Conservation (phyloP, 2,888 invertebrate species). For the Drosophila algonquin region DNA sequence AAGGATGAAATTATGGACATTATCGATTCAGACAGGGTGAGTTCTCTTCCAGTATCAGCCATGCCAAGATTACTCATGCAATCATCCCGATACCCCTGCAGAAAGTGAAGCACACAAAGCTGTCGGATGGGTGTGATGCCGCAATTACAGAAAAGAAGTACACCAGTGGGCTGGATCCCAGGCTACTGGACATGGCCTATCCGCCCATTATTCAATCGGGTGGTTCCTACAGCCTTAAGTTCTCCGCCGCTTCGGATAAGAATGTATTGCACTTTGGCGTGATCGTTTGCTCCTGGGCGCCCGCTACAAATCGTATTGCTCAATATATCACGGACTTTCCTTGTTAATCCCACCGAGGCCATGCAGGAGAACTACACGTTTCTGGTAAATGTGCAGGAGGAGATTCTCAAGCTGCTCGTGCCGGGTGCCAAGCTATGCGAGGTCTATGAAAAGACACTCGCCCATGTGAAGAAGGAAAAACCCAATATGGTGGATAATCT, state of each 20-base stretch:
- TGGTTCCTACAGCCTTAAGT: conserved; percentile 98
- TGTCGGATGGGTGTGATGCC: conserved; percentile 97
- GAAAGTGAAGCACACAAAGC: conserved; percentile 97
- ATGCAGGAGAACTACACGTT: conserved; percentile 96
- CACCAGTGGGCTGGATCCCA: conserved; percentile 94
- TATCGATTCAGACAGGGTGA: conserved; percentile 97
- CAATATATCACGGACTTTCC: conserved; percentile 96
- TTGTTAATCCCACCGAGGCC: conserved; percentile 95
- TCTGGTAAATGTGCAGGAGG: conserved; percentile 94
- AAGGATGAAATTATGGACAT: conserved; percentile 99
- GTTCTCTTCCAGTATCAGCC: not conserved
- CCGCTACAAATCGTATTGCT: conserved; percentile 98
- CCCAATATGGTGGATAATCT: conserved; percentile 93
- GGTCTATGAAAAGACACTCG: conserved; percentile 93
- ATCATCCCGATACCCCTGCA: conserved; percentile 80
- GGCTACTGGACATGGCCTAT: conserved; percentile 98
- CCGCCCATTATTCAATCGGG: conserved; percentile 99
- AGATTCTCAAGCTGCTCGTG: conserved; percentile 92
- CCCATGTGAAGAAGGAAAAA: conserved; percentile 93
- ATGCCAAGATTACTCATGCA: not conserved
- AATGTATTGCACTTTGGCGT: conserved; percentile 97
- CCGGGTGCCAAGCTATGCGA: conserved; percentile 93
- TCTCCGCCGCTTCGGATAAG: conserved; percentile 97
- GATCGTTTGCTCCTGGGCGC: conserved; percentile 97
- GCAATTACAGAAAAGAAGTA: conserved; percentile 98